Conservation (phyloP, 1,140 invertebrate genomes). For the Babylonia areolata region DNA sequence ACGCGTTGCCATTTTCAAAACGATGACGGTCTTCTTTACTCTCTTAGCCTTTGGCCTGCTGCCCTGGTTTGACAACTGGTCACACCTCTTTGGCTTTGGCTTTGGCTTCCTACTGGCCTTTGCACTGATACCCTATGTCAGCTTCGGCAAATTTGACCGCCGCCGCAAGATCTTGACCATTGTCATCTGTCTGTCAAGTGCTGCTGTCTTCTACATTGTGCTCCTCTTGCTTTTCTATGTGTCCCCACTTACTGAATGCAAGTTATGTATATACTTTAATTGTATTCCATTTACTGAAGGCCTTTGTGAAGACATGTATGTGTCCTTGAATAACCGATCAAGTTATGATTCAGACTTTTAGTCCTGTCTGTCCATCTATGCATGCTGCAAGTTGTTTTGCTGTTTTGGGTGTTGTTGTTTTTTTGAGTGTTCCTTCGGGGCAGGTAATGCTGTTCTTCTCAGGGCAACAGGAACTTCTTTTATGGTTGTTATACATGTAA, state of each 20-base stretch:
- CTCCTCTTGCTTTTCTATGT: constrained; percentile 91
- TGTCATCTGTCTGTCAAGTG: constrained; percentile 87
- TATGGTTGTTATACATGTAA: too few species aligned
- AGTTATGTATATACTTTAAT: constrained; percentile 92
- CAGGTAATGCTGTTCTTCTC: too few species aligned
- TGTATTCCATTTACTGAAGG: constrained; percentile 92
- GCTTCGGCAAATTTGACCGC: constrained; percentile 89
- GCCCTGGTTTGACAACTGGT: constrained; percentile 98
- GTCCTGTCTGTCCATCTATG: too few species aligned
- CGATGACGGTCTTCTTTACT: constrained; percentile 84
- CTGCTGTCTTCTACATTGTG: constrained; percentile 85
- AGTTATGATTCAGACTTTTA: too few species aligned
- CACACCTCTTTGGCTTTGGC: constrained; percentile 92
- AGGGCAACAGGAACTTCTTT: too few species aligned
- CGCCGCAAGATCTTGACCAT: constrained; percentile 84
- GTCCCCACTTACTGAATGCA: constrained; percentile 91
- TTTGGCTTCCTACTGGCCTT: constrained; percentile 95
- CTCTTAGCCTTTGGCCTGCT: constrained; percentile 94
- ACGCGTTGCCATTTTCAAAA: constrained; percentile 84
- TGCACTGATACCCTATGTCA: constrained; percentile 91
- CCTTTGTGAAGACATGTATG: constrained; percentile 95
- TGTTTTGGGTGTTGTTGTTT: too few species aligned
- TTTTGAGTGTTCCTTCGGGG: too few species aligned
- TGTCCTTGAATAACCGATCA: constrained; percentile 72
- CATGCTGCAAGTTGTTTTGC: too few species aligned